Percentiles rank a stretch among this genome's conserved stretches.
Conservation (phyloP, 2,113 vertebrate genomes). For the Dendropsophus ebraccatus region DNA sequence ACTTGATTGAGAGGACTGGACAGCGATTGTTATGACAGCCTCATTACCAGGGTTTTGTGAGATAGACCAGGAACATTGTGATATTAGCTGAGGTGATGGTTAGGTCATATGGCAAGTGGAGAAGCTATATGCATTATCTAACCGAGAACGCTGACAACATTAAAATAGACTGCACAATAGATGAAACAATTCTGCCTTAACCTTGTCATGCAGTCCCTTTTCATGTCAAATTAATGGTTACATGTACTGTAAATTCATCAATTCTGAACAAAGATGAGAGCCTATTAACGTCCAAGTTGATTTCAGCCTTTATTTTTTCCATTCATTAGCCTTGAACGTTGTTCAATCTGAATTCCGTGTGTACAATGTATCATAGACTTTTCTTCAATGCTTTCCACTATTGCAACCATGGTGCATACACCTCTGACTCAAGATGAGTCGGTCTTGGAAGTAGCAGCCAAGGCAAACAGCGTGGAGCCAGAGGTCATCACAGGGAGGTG, state of each 20-base stretch:
- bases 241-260: background rate
- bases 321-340: background rate
- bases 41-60: constrained; percentile 4
- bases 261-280: background rate
- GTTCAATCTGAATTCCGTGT: background rate
- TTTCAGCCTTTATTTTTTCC: background rate
- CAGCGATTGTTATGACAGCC: constrained; percentile 2
- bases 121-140: background rate
- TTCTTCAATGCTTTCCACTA: background rate
- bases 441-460: too few species aligned
- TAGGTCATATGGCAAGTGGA: constrained; percentile 13
- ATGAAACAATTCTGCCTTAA: background rate
- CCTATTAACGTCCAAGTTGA: background rate
- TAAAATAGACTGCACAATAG: background rate
- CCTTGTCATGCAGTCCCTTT: background rate
- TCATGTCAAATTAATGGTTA: background rate
- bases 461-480: too few species aligned
- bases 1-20: background rate
- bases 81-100: constrained; percentile 8
- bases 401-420: background rate
- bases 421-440: too few species aligned
- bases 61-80: constrained; percentile 1
- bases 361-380: background rate
- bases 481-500: too few species aligned
- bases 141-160: background rate